phyloP scores from a whole-genome alignment of 2,888 invertebrate species.

The Celastrina argiolus region DNA sequence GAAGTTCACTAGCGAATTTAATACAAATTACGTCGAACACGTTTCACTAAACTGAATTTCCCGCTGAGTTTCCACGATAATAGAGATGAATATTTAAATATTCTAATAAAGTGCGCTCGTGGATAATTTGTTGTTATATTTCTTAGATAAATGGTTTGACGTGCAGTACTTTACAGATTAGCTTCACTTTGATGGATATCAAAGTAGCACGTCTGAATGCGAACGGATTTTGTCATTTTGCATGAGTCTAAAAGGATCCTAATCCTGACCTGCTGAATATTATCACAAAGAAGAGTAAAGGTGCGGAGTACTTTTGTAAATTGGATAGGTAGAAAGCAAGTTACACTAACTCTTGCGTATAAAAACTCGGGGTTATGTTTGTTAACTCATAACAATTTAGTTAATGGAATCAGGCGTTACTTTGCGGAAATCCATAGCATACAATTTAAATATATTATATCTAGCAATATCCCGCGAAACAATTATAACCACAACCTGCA shows the following conservation, averaged over 20 bases:
- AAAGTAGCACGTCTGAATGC: background rate
- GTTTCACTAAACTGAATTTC: conserved; percentile 11
- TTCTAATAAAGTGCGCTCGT: background rate
- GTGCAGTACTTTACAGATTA: background rate
- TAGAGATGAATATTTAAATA: conserved; percentile 10
- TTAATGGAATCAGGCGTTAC: too few species aligned
- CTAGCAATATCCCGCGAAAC: too few species aligned
- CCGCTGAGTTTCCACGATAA: conserved; percentile 1
- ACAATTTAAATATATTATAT: too few species aligned
- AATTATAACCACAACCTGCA: too few species aligned
- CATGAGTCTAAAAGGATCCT: background rate
- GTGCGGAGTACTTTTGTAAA: too few species aligned
- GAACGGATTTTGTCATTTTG: background rate
- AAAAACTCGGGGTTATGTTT: too few species aligned
- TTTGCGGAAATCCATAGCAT: too few species aligned
- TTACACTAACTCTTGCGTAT: too few species aligned
- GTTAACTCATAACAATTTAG: too few species aligned
- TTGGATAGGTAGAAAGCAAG: too few species aligned
- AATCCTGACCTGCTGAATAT: too few species aligned
- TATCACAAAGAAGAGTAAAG: too few species aligned
- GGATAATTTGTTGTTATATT: background rate
- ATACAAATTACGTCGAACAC: conserved; percentile 1
- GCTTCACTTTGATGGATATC: background rate
- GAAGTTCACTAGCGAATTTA: background rate
- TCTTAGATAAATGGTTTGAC: background rate